phyloP scores from a whole-genome alignment of 2,888 invertebrate species.

The Diaprepes abbreviatus region DNA sequence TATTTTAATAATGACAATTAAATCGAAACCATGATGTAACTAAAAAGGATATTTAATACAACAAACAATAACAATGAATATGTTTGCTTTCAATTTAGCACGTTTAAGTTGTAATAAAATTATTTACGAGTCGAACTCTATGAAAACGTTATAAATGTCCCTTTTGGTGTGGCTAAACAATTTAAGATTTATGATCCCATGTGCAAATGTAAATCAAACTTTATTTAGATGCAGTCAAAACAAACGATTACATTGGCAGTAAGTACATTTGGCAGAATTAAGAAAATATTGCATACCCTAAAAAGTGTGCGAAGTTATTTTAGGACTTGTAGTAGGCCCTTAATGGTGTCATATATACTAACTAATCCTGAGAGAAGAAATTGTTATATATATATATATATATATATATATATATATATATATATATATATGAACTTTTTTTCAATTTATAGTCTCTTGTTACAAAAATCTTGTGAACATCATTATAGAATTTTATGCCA shows the following conservation, averaged over 20 bases:
- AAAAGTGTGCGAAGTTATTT: not conserved
- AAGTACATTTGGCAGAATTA: not conserved
- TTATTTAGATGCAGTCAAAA: constrained; percentile 18
- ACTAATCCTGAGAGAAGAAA: no score
- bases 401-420: no score
- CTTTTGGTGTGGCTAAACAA: not conserved
- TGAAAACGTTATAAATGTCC: not conserved
- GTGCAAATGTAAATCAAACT: not conserved
- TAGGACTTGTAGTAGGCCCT: no score
- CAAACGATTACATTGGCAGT: not conserved
- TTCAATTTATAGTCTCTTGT: no score
- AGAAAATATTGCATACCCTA: not conserved
- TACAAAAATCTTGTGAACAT: no score
- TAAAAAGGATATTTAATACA: no score
- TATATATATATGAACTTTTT: no score
- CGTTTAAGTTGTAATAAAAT: constrained; percentile 1
- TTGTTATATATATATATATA: no score
- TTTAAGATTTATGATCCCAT: constrained; percentile 8
- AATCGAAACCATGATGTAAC: no score
- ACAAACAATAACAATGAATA: not conserved
- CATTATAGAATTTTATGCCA: no score
- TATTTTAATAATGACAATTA: no score
- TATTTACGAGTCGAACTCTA: not conserved
- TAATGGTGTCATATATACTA: no score
- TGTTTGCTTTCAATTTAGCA: not conserved